Base-by-base conservation (phyloP, 2,888 invertebrate species). In the Germaria angustata region DNA sequence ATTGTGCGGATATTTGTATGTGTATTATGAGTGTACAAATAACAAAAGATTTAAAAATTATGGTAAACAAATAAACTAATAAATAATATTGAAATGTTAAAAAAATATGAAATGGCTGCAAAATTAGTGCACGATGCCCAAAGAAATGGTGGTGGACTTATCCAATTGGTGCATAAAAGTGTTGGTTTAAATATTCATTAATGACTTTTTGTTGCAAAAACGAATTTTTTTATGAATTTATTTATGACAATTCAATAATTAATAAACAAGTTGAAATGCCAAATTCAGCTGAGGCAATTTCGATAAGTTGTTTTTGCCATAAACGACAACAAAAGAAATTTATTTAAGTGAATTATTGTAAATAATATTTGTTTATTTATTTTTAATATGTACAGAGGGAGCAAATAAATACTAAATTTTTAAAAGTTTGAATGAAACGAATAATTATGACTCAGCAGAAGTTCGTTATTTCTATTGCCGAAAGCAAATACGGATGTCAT, bases 21-120 rank as follows among this genome's bases (percentile, higher is more conserved):
- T 69, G 36, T 57, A 28, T 41, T 22, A 41, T 28, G 34, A 24
- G 34, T 9, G 44, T 36, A 28, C 49, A 61, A 49, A 55, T 44
- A 75, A 68, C 53, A 73, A 78, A 71, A 28, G 68, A 55, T 72
- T 68, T 68, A 22, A 49, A 68, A 79, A 66, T 69, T 73, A 61
- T 76, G 63, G 53, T 53, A 59, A 80, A 84, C 73, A 72, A 68
- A 80, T 72, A 63, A 65, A 77, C 69, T 20, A 68, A 82, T 76
- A 81, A 81, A 84, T 81, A 77, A 79, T 76, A 69, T 57, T 41
- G 7, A 46, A 55, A 39, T 51, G 28, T 24, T 36, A 66, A 24
- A 66, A 71, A 53, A 63, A 59, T 20, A 24, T 51, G 34, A 34
- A 17, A 34, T 59, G 32, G 9, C 22, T 36, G 20, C 15, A 32